Evolutionary conservation across 2,888 invertebrate species (phyloP), one percentile per base, ranked within the genome.

Genomic region (Biston stratarius): DNA sequence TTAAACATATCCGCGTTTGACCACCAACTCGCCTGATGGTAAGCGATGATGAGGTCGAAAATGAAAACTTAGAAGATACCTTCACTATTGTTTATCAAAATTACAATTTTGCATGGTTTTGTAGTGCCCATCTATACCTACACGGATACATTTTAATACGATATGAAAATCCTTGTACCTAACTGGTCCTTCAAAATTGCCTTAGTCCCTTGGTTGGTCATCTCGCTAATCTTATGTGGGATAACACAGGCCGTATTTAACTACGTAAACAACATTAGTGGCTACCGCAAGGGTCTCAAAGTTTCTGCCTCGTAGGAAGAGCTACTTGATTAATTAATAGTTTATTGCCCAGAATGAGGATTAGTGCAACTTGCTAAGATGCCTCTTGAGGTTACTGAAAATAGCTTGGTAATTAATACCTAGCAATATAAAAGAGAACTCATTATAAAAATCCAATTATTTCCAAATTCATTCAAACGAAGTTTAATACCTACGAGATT

Each of bases 231-330:
- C 63, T 51, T 55, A 51, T 64, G 63, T 60, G 67, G 67, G 67
- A 68, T 78, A 74, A 77, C 81, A 77, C 71, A 76, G 80, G 78
- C 83, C 79, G 77, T 76, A 82, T 86, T 87, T 85, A 88, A 87
- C 87, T 84, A 86, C 83, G 86, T 87, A 88, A 89, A 87, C 85
- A 88, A 85, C 85, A 89, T 89, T 86, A 87, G 80, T 78, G 77
- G 75, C 71, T 73, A 77, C 88, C 87, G 78, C 87, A 87, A 83
- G 83, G 81, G 83, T 81, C 78, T 77, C 69, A 79, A 85, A 84
- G 79, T 86, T 83, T 74, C 73, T 61, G 71, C 77, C 78, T 79
- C 80, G 78, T 79, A 76, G 77, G 80, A 77, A 82, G 71, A 65
- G 65, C 56, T 52, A 80, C 82, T 83, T 85, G 85, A 86, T 86